These are phyloP conservation scores for Dicerorhinus sumatrensis DNA, from an alignment of 2,113 vertebrate genomes.

Conservation along the genomic window DNA sequence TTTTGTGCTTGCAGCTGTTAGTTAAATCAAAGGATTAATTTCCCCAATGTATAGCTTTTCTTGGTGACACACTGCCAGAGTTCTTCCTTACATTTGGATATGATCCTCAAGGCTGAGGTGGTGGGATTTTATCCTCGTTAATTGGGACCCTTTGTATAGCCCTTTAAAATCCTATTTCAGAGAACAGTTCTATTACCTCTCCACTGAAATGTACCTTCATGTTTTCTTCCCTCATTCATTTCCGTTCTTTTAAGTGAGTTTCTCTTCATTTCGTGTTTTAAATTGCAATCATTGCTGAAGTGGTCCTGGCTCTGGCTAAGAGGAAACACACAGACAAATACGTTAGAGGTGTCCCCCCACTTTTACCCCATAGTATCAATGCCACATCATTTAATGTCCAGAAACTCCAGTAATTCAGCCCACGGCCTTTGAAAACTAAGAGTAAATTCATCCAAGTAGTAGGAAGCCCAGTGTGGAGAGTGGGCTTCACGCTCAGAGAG, in stretches of 20 bases:
- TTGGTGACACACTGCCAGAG: not conserved
- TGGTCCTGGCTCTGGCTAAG: not conserved
- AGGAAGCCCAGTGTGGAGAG: fast-evolving
- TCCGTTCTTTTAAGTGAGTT: not conserved
- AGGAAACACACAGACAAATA: not conserved
- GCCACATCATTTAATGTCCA: fast-evolving
- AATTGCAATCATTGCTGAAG: not conserved
- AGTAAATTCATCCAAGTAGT: fast-evolving
- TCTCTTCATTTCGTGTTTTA: not conserved
- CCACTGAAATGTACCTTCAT: not conserved
- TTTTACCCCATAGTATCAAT: no score
- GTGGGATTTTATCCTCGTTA: not conserved
- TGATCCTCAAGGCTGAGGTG: not conserved
- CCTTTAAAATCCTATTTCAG: not conserved
- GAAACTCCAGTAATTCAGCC: not conserved
- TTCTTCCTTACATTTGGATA: no score
- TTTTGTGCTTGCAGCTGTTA: fast-evolving
- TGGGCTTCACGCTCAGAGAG: not conserved
- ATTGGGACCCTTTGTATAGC: not conserved
- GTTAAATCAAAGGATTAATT: not conserved
- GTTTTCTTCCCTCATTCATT: fast-evolving
- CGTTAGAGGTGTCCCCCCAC: not conserved
- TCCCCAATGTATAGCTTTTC: not conserved
- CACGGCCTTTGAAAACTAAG: not conserved
- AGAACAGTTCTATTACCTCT: not conserved